Conservation (phyloP, 92 coral and sea anemone genomes). For the Palythoa grandiflora region DNA sequence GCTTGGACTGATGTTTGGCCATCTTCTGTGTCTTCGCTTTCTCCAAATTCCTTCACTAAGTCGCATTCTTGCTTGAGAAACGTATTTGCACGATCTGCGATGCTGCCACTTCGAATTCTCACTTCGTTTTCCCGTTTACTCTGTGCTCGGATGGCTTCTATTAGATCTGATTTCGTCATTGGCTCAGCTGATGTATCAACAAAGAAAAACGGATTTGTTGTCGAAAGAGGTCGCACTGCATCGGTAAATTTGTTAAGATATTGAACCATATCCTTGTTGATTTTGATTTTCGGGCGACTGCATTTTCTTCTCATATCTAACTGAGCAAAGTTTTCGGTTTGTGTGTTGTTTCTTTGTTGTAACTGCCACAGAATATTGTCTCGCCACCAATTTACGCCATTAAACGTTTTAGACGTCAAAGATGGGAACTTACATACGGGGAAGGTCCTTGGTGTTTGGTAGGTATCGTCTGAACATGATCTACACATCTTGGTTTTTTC, state of each 20-base stretch:
- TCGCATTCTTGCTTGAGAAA: constrained; percentile 64
- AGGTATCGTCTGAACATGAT: constrained; percentile 29
- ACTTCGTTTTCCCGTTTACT: constrained; percentile 46
- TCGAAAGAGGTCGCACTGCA: constrained; percentile 61
- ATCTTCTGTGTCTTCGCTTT: constrained; percentile 44
- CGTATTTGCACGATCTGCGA: constrained; percentile 77
- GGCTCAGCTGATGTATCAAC: constrained; percentile 61
- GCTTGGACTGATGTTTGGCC: not conserved
- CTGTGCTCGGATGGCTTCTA: constrained; percentile 77
- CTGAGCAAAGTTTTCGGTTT: constrained; percentile 74
- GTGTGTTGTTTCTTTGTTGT: constrained; percentile 74
- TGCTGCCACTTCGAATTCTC: constrained; percentile 57
- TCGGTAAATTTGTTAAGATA: constrained; percentile 78
- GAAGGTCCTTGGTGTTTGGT: constrained; percentile 4
- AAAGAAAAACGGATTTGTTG: constrained; percentile 43
- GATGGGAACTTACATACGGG: constrained; percentile 52
- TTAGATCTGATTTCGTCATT: constrained; percentile 63
- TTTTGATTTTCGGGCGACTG: constrained; percentile 59
- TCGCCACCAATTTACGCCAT: constrained; percentile 80
- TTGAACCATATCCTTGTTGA: constrained; percentile 77
- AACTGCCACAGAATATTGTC: constrained; percentile 83
- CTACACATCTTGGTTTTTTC: constrained; percentile 9
- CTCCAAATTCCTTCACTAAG: constrained; percentile 18
- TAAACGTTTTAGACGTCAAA: constrained; percentile 31
- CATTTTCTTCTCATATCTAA: constrained; percentile 59